Percentiles rank a stretch among this genome's conserved stretches.
These are phyloP conservation scores for Coelogynopora nodosa DNA, from an alignment of 2,888 invertebrate genomes.

Conservation along the genomic window DNA sequence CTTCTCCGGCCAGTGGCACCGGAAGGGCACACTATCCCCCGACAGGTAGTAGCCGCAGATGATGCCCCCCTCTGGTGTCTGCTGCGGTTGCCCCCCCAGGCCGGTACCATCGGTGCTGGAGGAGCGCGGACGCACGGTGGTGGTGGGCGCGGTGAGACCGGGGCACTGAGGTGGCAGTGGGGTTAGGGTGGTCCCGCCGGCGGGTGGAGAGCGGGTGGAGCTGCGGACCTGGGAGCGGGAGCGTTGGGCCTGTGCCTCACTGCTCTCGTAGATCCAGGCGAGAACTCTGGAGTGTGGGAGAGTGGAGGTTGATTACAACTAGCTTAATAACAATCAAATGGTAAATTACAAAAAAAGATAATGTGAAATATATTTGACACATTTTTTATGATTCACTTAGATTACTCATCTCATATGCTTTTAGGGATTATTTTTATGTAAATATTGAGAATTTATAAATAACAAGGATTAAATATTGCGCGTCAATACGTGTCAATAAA, in stretches of 20 bases:
- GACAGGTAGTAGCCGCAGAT: conserved; percentile 79
- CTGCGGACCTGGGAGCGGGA: neutral
- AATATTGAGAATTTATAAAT: too few species aligned
- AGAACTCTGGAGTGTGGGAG: neutral
- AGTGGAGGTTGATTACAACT: too few species aligned
- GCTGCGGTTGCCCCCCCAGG: neutral
- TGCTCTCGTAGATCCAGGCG: conserved; percentile 9
- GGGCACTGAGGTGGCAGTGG: neutral
- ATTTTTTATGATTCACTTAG: too few species aligned
- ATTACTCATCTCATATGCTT: too few species aligned
- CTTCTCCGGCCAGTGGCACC: conserved; percentile 79
- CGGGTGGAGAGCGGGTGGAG: neutral
- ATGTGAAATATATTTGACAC: too few species aligned
- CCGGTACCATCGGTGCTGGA: neutral
- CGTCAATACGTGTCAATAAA: too few species aligned
- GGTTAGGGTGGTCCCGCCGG: too few species aligned
- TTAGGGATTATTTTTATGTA: too few species aligned
- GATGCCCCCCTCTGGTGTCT: neutral
- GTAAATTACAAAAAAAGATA: too few species aligned
- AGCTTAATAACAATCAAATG: too few species aligned
- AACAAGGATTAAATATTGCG: too few species aligned
- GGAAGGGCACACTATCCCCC: conserved; percentile 86
- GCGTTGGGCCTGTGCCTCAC: conserved; percentile 6
- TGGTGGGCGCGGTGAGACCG: neutral
- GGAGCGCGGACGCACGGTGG: neutral